These are phyloP conservation scores for Alauda arvensis DNA, from an alignment of 2,797 vertebrate genomes.

Conservation along the genomic window DNA sequence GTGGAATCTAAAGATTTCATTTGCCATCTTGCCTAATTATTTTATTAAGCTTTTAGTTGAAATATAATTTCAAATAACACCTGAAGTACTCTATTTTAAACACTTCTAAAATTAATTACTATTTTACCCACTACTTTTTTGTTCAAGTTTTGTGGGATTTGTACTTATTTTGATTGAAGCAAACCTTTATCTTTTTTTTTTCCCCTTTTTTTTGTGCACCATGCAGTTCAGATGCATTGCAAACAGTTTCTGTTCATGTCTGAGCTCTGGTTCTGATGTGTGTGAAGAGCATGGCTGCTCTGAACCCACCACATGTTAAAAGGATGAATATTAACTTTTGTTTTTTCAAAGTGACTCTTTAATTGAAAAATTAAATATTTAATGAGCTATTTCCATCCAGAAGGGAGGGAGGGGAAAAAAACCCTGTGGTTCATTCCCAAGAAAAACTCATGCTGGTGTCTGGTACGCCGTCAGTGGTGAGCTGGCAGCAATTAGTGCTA, in stretches of 20 bases:
- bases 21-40: background rate
- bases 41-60: background rate
- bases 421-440: background rate
- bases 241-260: background rate
- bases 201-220: fast-evolving
- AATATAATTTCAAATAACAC: background rate
- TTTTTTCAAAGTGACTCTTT: constrained; percentile 39
- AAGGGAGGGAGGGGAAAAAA: background rate
- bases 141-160: background rate
- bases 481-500: background rate
- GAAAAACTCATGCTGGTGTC: background rate
- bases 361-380: constrained; percentile 59
- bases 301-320: background rate
- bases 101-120: background rate
- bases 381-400: constrained; percentile 30
- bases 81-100: background rate
- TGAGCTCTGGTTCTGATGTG: background rate
- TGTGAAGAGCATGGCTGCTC: background rate
- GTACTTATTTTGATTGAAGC: background rate
- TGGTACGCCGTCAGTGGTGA: fast-evolving
- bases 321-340: constrained; percentile 42
- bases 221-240: background rate
- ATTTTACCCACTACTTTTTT: background rate
- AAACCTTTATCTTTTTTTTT: fast-evolving
- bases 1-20: background rate